Percentiles rank a stretch among this genome's conserved stretches.
Conservation (phyloP, 2,113 vertebrate species). For the Laticauda colubrina region DNA sequence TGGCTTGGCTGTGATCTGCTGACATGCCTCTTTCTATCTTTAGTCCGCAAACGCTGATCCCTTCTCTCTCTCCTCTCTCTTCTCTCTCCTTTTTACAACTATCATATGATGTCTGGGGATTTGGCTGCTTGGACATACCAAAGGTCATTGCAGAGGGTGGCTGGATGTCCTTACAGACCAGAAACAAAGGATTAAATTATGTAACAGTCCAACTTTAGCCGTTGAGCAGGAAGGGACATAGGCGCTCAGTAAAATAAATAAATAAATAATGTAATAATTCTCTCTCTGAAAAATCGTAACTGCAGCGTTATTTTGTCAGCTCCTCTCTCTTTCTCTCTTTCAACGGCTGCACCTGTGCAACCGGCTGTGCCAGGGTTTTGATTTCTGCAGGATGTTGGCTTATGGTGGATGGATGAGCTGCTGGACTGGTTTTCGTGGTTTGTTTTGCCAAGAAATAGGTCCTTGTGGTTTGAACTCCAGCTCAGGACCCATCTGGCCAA, state of each 20-base stretch:
- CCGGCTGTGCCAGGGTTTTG: background rate
- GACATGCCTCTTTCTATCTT: constrained; percentile 53
- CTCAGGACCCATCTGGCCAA: background rate
- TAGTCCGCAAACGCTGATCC: constrained; percentile 35
- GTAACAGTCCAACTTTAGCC: background rate
- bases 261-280: too few relatives aligned
- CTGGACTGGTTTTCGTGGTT: background rate
- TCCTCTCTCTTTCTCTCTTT: background rate
- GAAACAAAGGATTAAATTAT: constrained; percentile 5
- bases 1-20: constrained; percentile 13
- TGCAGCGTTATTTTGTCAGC: background rate
- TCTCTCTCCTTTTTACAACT: constrained; percentile 32
- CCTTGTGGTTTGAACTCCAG: background rate
- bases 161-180: constrained; percentile 35
- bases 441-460: background rate
- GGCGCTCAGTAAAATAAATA: too few relatives aligned
- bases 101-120: constrained; percentile 59
- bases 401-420: background rate
- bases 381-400: background rate
- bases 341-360: too few relatives aligned
- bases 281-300: background rate
- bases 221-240: background rate
- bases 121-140: background rate
- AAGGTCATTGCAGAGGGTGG: constrained; percentile 51
- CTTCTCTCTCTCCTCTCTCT: background rate